phyloP scores from a whole-genome alignment of 2,888 invertebrate genomes.

The Poecilus cupreus region DNA sequence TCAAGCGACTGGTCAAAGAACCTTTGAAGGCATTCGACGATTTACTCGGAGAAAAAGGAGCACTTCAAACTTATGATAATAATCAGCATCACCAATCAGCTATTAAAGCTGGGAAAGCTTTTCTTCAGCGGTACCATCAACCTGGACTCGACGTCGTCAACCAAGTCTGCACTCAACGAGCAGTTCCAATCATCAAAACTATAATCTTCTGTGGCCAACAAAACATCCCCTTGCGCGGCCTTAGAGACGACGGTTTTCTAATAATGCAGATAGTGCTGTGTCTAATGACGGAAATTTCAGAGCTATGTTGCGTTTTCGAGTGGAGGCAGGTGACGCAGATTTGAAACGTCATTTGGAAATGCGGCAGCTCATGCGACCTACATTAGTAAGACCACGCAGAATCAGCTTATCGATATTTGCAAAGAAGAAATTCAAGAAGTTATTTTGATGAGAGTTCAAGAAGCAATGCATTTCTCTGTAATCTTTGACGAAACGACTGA shows the following conservation, averaged over 20 bases:
- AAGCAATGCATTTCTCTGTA: constrained; percentile 62
- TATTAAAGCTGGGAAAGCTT: constrained; percentile 57
- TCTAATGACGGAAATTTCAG: constrained; percentile 61
- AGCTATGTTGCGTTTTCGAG: constrained; percentile 62
- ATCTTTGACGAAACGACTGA: constrained; percentile 67
- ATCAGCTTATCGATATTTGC: constrained; percentile 64
- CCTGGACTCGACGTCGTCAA: not conserved
- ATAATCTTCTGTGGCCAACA: constrained; percentile 63
- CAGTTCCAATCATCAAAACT: constrained; percentile 19
- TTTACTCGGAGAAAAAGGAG: constrained; percentile 57
- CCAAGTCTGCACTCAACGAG: not conserved
- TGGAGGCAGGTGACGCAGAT: constrained; percentile 62
- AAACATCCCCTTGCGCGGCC: constrained; percentile 63
- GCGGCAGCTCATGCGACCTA: constrained; percentile 62
- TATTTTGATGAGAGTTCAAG: constrained; percentile 60
- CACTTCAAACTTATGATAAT: constrained; percentile 43
- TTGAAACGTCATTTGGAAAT: constrained; percentile 62
- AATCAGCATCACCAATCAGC: constrained; percentile 59
- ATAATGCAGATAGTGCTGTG: not conserved
- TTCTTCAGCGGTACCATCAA: constrained; percentile 53
- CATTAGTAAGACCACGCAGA: constrained; percentile 65
- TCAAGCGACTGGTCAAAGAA: not conserved
- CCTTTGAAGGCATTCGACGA: constrained; percentile 60
- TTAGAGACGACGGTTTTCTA: constrained; percentile 59
- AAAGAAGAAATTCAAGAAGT: constrained; percentile 62